Evolutionary conservation across 2,797 vertebrate genomes (phyloP).

Genomic region (Myiothlypis chrysogaster): DNA sequence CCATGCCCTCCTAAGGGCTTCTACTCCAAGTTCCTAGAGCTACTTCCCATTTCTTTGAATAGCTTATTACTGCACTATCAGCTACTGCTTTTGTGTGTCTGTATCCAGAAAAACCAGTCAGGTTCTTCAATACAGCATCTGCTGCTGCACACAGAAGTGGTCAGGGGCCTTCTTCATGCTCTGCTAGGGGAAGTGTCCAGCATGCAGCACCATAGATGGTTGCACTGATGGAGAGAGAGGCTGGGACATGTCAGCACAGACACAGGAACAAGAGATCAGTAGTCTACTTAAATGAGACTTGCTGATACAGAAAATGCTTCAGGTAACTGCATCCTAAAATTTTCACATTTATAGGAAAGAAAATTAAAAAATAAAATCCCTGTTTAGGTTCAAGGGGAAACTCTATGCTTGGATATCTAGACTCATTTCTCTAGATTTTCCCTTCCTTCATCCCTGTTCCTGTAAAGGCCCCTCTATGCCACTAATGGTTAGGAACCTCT

Average conservation of each 20-base stretch:
- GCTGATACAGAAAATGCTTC: background rate
- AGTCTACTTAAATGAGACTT: background rate
- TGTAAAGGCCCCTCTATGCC: background rate
- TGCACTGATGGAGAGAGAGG: background rate
- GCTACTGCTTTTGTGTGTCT: background rate
- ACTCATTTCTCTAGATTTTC: background rate
- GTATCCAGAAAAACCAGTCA: background rate
- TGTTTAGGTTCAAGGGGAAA: background rate
- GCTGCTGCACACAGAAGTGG: fast-evolving
- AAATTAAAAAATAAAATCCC: background rate
- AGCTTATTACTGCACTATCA: background rate
- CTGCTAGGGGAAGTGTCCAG: background rate
- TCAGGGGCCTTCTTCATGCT: background rate
- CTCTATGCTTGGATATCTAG: background rate
- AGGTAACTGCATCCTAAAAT: background rate
- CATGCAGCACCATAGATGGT: background rate
- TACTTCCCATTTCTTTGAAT: background rate
- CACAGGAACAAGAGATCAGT: background rate
- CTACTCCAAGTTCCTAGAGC: background rate
- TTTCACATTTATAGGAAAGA: background rate
- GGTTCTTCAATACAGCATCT: background rate
- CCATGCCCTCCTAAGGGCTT: background rate
- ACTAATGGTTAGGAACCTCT: background rate
- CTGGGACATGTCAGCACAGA: background rate
- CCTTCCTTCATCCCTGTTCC: background rate